Conservation (phyloP, 2,888 invertebrate species). For the Zaprionus obscuricornis region DNA sequence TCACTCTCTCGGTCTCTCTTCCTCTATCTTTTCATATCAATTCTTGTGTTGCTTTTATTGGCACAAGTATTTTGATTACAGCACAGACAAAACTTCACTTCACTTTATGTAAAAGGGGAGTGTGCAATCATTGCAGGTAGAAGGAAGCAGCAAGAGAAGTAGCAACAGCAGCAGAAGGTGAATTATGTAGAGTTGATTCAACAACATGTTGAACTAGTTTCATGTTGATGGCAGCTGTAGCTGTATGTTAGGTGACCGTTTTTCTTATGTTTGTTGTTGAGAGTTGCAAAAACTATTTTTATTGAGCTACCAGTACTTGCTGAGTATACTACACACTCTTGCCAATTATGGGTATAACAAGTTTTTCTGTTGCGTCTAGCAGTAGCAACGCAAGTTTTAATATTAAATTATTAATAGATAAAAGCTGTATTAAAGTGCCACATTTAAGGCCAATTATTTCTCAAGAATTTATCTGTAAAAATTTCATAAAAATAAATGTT, state of each 20-base stretch:
- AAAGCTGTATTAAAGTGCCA: not conserved
- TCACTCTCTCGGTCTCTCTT: not conserved
- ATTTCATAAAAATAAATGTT: not conserved
- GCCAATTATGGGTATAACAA: not conserved
- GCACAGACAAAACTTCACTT: conserved; percentile 19
- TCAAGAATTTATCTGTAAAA: not conserved
- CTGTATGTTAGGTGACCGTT: conserved; percentile 45
- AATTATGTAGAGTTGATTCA: too few relatives aligned
- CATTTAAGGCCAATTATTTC: not conserved
- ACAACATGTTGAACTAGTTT: conserved; percentile 77
- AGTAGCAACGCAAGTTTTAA: too few relatives aligned
- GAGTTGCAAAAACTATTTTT: conserved; percentile 25
- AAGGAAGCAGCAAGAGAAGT: too few relatives aligned
- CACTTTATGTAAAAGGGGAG: not conserved
- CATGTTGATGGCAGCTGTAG: conserved; percentile 56
- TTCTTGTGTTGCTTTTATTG: conserved; percentile 73
- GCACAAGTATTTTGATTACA: conserved; percentile 69
- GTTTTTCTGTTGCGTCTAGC: conserved; percentile 1
- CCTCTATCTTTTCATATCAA: conserved; percentile 45
- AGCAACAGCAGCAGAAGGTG: not conserved
- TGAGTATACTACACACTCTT: too few relatives aligned
- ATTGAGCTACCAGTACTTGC: too few relatives aligned
- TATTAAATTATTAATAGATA: conserved; percentile 6
- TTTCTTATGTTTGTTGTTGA: conserved; percentile 18
- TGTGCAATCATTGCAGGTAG: conserved; percentile 23